Conservation (phyloP, 2,113 vertebrate species). For the Tympanuchus pallidicinctus region DNA sequence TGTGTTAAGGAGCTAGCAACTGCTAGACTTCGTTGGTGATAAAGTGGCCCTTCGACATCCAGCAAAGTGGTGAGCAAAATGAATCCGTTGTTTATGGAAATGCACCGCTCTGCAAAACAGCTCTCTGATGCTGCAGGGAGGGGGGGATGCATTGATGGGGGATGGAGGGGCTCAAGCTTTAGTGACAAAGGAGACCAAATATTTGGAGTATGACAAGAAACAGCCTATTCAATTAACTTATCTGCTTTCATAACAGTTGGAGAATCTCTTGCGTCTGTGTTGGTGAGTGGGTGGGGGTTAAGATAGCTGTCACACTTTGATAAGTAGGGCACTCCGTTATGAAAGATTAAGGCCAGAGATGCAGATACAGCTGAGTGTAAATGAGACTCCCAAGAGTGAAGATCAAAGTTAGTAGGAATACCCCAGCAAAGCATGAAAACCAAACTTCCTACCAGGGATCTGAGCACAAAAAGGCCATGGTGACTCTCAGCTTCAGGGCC, state of each 20-base stretch:
- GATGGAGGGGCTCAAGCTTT: neutral
- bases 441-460: constrained; percentile 55
- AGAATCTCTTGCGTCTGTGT: constrained; percentile 7
- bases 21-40: accelerated
- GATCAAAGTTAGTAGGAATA: constrained; percentile 56
- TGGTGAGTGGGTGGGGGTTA: constrained; percentile 46
- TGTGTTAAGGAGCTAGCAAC: accelerated
- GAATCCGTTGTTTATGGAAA: neutral
- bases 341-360: constrained; percentile 60
- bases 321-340: constrained; percentile 47
- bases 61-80: neutral
- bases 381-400: constrained; percentile 54
- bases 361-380: constrained; percentile 34
- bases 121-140: accelerated
- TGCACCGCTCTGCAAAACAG: neutral
- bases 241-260: constrained; percentile 26
- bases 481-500: neutral
- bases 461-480: neutral
- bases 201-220: constrained; percentile 19
- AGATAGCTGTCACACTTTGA: constrained; percentile 47
- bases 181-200: constrained; percentile 22
- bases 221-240: neutral
- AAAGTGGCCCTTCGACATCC: neutral
- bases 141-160: accelerated
- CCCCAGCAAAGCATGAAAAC: constrained; percentile 31